Evolutionary conservation across 2,113 vertebrate genomes (phyloP), one percentile per base, ranked within the genome.

Genomic region (Onychorhynchus coronatus): DNA sequence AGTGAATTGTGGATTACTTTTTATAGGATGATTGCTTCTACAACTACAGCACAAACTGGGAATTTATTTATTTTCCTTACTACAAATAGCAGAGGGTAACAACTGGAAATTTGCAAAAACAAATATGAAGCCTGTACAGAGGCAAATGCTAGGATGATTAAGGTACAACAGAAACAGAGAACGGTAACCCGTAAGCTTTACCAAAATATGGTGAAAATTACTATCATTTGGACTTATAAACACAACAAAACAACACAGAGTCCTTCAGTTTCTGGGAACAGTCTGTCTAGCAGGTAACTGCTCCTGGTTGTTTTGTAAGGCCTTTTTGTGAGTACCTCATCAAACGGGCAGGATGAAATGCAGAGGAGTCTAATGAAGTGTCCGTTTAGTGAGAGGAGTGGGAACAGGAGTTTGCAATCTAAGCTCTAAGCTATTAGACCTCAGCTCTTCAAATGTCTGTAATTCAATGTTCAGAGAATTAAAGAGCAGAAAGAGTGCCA

Each of bases 51-150:
- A 65, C 27, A 85, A 77, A 77, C 18, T 74, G 53, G 73, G 79
- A 88, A 89, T 90, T 74, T 84, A 74, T 93, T 91, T 87, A 23
- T 91, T 91, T 75, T 77, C 56, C 52, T 56, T 91, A 63, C 72
- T 78, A 42, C 65, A 88, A 90, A 94, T 46, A 92, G 68, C 79
- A 85, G 47, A 87, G 76, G 30, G 21, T 50, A 86, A 88, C 58
- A 39, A 46, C 37, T 71, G 68, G 23, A 42, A 83, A 77, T 73
- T 37, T 68, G 55, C 53, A 61, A 86, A 76, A 68, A 50, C 42
- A 95, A 91, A 81, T 74, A 52, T 61, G 41, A 63, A 76, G 72
- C 10, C 63, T 24, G 11, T 35, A 35, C 12, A 88, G 61, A 78
- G 22, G 78, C 24, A 80, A 82, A 72, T 20, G n/a, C 46, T 66